Base-by-base conservation (phyloP, 1,140 invertebrate species). In the Matsumurasca onukii region DNA sequence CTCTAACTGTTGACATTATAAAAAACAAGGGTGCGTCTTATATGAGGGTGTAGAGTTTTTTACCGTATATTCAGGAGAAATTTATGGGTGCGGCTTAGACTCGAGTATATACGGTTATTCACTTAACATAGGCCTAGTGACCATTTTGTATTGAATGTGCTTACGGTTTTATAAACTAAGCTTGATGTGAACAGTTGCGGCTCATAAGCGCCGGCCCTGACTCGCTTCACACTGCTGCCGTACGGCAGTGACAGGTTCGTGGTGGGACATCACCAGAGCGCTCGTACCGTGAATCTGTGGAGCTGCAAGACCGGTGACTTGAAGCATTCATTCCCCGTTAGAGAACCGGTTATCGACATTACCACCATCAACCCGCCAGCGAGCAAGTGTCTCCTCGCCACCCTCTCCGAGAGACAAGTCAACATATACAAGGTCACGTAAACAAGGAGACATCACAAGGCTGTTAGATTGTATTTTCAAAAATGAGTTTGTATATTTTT, bases 341-440 rank as follows among this genome's bases (percentile, higher is more conserved):
- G 22, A 13, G 62, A 65, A 24, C 31, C 31, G 1, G 22, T 65
- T 48, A 65, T 65, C 27, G 62, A 65, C 17, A 2, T 65, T n/a
- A 45, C 31, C 9, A 24, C 31, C 17, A 39, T 48, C 13, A 12
- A 25, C 55, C 5, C 24, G 49, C 1, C 3, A 20, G n/a, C 13
- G 1, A 48, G 48, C 31, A 27, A 45, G 31, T 31, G 25, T 9
- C 39, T 65, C 24, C n/a, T 65, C 20, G 39, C 62, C 2, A 29
- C 31, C 29, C 25, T 65, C 17, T 45, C 31, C 20, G 62, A 65
- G 12, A 65, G 48, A 25, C 45, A 22, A 65, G 12, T 65, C 1
- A 48, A 1, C 15, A 17, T 65, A 39, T 65, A 65, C 34, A 65
- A 65, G 13, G 12, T 65, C 24, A 45, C 34, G 17, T 39, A n/a